Base-by-base conservation (phyloP, 2,113 vertebrate species). In the Oncorhynchus clarkii region DNA sequence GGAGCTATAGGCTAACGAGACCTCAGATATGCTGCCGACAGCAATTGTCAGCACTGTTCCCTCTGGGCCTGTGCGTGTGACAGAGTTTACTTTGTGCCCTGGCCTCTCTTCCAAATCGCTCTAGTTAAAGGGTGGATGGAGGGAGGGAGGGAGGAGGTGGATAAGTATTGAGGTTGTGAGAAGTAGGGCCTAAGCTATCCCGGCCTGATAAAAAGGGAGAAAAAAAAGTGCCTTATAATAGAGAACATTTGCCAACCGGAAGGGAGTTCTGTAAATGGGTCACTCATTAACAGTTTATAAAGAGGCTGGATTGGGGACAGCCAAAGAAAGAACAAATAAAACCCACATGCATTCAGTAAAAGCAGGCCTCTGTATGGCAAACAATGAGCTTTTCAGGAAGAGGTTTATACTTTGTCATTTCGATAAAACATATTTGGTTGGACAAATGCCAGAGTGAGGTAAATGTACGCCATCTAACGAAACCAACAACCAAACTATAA, bases 241-340 rank as follows among this genome's bases (percentile, higher is more conserved):
- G 82, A 82, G 80, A 78, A 79, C 83, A 51, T 89, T 92, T 91
- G 90, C 86, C 85, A 83, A 74, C 82, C 16, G 65, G 88, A 94
- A 91, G 88, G 76, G 71, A 89, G 80, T 80, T 84, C 88, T 76
- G 67, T 85, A 94, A 94, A 94, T 89, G 89, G 82, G 81, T 92
- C 90, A 91, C 91, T 95, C 90, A 92, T 93, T 93, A 92, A 89
- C 92, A 89, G 74, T 91, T 90, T 92, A 88, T 86, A 82, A 73
- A 85, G 89, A 84, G 90, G 82, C 92, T 78, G 87, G 84, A 88
- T 85, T 88, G 86, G 91, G 88, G 87, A 92, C 93, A 85, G 76
- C 71, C 76, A 84, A 12, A 69, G 81, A 82, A 72, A 81, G 85
- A 78, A 81, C 80, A 79, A 78, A 45, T 45, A 45, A 45, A 45